Conservation (phyloP, 2,113 vertebrate species). For the Neogale vison region DNA sequence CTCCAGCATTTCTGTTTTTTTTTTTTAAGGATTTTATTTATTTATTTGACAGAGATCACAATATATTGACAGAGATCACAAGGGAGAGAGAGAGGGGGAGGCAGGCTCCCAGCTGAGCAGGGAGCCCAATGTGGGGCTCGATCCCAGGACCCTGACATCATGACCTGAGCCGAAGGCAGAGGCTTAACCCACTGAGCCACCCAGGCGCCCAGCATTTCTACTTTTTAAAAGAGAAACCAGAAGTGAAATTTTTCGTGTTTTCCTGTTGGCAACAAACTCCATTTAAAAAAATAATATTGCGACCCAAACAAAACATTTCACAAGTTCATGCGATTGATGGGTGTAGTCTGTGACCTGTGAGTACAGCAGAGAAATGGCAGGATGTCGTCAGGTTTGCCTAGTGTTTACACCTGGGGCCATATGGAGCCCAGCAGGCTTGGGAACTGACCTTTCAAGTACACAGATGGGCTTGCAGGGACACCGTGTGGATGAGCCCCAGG, state of each 20-base stretch:
- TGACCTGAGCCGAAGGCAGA: no score
- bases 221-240: not conserved
- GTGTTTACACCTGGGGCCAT: not conserved
- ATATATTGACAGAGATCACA: no score
- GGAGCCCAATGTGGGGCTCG: no score
- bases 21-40: no score
- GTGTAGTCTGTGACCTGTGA: not conserved
- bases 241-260: not conserved
- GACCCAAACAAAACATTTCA: not conserved
- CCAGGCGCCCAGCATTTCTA: no score
- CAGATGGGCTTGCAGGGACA: not conserved
- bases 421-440: conserved; percentile 35
- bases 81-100: no score
- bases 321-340: not conserved
- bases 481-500: not conserved
- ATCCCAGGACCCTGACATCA: no score
- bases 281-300: not conserved
- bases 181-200: no score
- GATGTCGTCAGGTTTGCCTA: not conserved
- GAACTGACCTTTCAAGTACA: not conserved
- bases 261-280: not conserved
- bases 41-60: no score
- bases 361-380: not conserved
- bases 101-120: no score
- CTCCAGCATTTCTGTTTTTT: no score